These are phyloP conservation scores for Pachycephala philippinensis DNA, from an alignment of 2,113 vertebrate species.

Conservation along the genomic window DNA sequence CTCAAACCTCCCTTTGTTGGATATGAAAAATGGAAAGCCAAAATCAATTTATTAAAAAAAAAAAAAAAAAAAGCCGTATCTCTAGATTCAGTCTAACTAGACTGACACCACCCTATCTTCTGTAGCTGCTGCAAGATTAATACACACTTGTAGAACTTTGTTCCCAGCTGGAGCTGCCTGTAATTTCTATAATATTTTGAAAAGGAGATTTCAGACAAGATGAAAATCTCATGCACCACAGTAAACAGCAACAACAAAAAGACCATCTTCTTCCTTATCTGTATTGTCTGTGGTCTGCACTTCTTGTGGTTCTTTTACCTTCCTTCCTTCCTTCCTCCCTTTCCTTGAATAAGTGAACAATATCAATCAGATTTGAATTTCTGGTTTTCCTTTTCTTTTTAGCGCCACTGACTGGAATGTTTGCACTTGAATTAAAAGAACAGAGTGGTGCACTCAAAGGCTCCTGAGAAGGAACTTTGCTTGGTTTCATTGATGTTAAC, in stretches of 20 bases:
- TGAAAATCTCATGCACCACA: not conserved
- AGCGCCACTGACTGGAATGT: not conserved
- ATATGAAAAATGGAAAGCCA: not conserved
- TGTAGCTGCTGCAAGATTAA: not conserved
- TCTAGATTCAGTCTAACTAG: not conserved
- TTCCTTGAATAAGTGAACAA: not conserved
- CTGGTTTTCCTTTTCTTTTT: not conserved
- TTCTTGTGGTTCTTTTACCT: not conserved
- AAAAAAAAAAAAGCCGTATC: not conserved
- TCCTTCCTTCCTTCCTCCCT: not conserved
- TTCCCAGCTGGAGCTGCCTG: not conserved
- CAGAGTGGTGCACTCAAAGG: not conserved
- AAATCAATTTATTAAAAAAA: not conserved
- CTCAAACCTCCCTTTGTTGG: not conserved
- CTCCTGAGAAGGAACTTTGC: not conserved
- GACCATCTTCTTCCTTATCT: not conserved
- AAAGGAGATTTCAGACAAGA: not conserved
- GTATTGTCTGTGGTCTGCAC: not conserved
- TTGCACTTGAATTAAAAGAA: not conserved
- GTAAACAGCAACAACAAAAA: not conserved
- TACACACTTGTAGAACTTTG: not conserved
- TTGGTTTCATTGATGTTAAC: not conserved
- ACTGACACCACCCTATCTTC: not conserved
- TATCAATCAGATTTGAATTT: not conserved
- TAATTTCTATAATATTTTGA: not conserved